These are phyloP conservation scores for Prietella phreatophila DNA, from an alignment of 2,113 vertebrate species.

Conservation along the genomic window DNA sequence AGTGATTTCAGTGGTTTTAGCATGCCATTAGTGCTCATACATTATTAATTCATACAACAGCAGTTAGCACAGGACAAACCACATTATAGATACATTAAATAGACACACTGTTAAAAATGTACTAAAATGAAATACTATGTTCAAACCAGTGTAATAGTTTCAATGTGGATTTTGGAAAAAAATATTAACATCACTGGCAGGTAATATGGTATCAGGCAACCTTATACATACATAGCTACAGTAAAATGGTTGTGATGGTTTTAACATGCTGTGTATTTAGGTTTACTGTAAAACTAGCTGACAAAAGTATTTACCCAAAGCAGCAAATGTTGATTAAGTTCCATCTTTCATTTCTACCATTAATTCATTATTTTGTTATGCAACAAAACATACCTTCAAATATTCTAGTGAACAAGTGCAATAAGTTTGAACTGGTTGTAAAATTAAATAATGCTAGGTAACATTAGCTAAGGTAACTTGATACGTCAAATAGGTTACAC, in stretches of 20 bases:
- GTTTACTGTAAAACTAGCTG: neutral
- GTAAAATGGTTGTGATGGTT: neutral
- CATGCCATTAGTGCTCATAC: neutral
- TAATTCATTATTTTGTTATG: neutral
- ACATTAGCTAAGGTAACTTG: no score
- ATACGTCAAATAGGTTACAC: no score
- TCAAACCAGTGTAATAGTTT: neutral
- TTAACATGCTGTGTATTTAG: neutral
- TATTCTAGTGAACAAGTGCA: neutral
- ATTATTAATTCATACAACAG: neutral
- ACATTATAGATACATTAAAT: constrained; percentile 4
- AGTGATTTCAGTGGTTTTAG: constrained; percentile 22
- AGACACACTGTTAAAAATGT: no score
- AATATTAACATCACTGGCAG: neutral
- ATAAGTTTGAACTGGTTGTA: no score
- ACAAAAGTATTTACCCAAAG: neutral
- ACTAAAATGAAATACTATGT: neutral
- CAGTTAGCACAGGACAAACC: constrained; percentile 38
- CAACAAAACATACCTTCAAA: neutral
- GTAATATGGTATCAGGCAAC: neutral
- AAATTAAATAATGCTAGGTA: no score
- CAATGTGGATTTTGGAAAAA: neutral
- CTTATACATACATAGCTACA: no score
- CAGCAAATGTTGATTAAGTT: neutral
- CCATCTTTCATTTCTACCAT: neutral